These are phyloP conservation scores for Gymnorhina tibicen DNA, from an alignment of 2,113 vertebrate genomes.

Conservation along the genomic window DNA sequence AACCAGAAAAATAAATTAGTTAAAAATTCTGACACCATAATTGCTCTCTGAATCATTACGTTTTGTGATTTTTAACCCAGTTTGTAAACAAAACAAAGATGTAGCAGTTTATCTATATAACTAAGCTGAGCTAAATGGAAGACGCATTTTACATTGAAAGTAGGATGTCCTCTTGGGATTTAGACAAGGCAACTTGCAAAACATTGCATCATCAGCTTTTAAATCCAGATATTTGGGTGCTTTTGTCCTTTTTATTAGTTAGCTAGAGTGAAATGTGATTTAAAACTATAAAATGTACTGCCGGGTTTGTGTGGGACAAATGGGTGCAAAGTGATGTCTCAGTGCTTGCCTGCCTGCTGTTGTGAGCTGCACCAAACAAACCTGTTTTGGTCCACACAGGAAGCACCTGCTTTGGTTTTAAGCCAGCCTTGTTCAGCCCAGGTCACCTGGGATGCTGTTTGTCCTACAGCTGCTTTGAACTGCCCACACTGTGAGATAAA, in stretches of 20 bases:
- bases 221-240: background rate
- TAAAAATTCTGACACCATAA: background rate
- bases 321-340: accelerated
- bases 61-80: background rate
- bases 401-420: background rate
- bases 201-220: background rate
- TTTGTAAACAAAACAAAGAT: background rate
- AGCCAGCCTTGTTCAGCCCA: background rate
- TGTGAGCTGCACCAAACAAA: background rate
- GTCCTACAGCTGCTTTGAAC: background rate
- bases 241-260: background rate
- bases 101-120: background rate
- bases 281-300: background rate
- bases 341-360: background rate
- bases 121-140: background rate
- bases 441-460: background rate
- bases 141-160: background rate
- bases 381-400: background rate
- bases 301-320: background rate
- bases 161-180: background rate
- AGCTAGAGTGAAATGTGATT: background rate
- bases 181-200: background rate
- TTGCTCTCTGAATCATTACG: background rate
- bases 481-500: too few relatives aligned
- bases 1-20: background rate